Conservation (phyloP, 2,888 invertebrate genomes). For the Caradrina clavipalpis region DNA sequence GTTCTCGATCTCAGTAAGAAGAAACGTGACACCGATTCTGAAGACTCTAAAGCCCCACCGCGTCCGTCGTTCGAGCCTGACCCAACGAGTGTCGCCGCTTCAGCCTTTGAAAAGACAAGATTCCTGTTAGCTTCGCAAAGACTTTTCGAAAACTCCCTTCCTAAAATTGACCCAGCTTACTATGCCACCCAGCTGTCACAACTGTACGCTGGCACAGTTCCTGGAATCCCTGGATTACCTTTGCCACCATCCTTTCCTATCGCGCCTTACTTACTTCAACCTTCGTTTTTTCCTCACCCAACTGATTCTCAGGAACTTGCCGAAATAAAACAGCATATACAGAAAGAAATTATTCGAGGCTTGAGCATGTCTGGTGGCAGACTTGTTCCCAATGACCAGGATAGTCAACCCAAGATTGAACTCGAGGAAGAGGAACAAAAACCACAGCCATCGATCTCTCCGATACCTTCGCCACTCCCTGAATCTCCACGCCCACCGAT, state of each 20-base stretch:
- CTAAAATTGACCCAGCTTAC: constrained; percentile 92
- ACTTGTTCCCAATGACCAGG: constrained; percentile 85
- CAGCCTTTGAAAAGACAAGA: constrained; percentile 90
- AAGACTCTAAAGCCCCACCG: constrained; percentile 81
- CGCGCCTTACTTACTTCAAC: constrained; percentile 91
- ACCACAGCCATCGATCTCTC: constrained; percentile 83
- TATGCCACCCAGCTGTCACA: constrained; percentile 92
- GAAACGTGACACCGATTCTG: constrained; percentile 85
- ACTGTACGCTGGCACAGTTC: constrained; percentile 90
- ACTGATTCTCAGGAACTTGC: constrained; percentile 91
- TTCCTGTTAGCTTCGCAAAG: constrained; percentile 93
- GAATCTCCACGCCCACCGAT: constrained; percentile 89
- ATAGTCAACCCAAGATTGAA: constrained; percentile 81
- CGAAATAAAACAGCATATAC: constrained; percentile 93
- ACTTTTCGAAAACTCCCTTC: constrained; percentile 91
- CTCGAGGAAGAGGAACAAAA: constrained; percentile 90
- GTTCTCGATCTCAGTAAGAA: constrained; percentile 96
- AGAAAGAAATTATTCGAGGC: constrained; percentile 92
- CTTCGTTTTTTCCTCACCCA: constrained; percentile 89
- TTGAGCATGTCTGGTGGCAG: constrained; percentile 94
- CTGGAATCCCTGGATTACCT: constrained; percentile 89
- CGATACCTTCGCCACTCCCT: constrained; percentile 85
- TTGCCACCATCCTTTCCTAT: constrained; percentile 91
- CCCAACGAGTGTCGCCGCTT: constrained; percentile 79
- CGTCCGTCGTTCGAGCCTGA: constrained; percentile 87